These are phyloP conservation scores for Lepisosteus oculatus DNA, from an alignment of 2,113 vertebrate species.

Conservation along the genomic window DNA sequence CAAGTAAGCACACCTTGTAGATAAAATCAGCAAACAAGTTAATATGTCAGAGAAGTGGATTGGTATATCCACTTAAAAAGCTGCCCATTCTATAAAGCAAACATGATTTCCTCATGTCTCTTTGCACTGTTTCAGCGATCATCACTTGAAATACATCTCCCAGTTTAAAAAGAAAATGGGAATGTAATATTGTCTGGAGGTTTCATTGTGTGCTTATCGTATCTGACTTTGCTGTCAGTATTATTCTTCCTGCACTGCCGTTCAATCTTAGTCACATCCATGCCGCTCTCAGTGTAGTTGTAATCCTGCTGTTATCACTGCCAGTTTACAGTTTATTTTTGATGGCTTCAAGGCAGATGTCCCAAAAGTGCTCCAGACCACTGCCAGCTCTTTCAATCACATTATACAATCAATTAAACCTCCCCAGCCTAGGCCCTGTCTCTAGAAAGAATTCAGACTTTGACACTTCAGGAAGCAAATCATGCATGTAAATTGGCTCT, in stretches of 20 bases:
- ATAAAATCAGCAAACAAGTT: neutral
- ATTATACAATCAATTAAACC: slow-evolving; percentile 54
- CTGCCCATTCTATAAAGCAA: neutral
- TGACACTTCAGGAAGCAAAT: slow-evolving; percentile 46
- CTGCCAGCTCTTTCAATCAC: slow-evolving; percentile 44
- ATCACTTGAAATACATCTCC: slow-evolving; percentile 3
- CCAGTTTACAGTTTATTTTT: slow-evolving; percentile 47
- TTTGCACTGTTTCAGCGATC: neutral
- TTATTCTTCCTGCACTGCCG: slow-evolving; percentile 28
- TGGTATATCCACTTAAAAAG: neutral
- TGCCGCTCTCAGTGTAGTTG: too few relatives aligned
- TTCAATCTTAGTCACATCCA: slow-evolving; percentile 30
- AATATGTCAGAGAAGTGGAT: neutral
- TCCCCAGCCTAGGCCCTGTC: slow-evolving; percentile 41
- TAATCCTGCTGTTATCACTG: slow-evolving; percentile 40
- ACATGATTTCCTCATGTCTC: neutral
- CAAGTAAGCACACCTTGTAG: neutral
- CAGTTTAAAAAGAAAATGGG: slow-evolving; percentile 2
- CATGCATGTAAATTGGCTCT: slow-evolving; percentile 48
- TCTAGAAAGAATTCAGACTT: slow-evolving; percentile 43
- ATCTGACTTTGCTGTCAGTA: slow-evolving; percentile 31
- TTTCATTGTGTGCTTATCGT: neutral
- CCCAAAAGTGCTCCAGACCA: slow-evolving; percentile 45
- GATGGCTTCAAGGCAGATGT: slow-evolving; percentile 52
- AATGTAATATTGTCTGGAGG: neutral